Conservation (phyloP, 2,888 invertebrate genomes). For the Polietes domitor region DNA sequence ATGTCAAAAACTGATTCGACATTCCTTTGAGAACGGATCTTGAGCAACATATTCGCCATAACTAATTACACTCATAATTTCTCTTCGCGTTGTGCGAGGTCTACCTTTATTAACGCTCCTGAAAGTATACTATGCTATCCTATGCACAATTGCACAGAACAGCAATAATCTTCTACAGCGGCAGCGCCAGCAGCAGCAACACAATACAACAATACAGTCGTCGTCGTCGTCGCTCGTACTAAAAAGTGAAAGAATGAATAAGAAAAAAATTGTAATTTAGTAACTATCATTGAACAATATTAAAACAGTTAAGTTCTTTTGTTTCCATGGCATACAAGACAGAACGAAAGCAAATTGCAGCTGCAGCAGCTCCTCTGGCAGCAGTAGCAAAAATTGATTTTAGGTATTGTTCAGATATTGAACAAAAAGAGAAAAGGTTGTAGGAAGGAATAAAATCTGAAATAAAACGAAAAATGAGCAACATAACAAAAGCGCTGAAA, state of each 20-base stretch:
- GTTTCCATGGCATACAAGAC: slow-evolving; percentile 30
- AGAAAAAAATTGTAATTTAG: slow-evolving; percentile 46
- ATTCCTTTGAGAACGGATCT: too few relatives aligned
- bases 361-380: slow-evolving; percentile 44
- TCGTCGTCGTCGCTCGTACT: not conserved
- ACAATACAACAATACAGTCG: slow-evolving; percentile 8
- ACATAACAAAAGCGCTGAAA: not conserved
- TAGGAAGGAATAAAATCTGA: slow-evolving; percentile 14
- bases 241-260: slow-evolving; percentile 12
- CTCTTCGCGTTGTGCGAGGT: not conserved
- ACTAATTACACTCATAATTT: too few relatives aligned
- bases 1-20: too few relatives aligned
- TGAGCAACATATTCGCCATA: too few relatives aligned
- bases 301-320: slow-evolving; percentile 50
- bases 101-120: not conserved
- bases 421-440: slow-evolving; percentile 31
- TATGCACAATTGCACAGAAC: slow-evolving; percentile 49
- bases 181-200: slow-evolving; percentile 47
- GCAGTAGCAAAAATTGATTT: slow-evolving; percentile 50
- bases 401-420: slow-evolving; percentile 57
- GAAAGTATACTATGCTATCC: not conserved
- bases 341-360: slow-evolving; percentile 31
- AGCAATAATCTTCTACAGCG: slow-evolving; percentile 60
- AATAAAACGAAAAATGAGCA: slow-evolving; percentile 41
- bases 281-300: slow-evolving; percentile 56